Conservation (phyloP, 2,113 vertebrate species). For the Vanacampus margaritifer region DNA sequence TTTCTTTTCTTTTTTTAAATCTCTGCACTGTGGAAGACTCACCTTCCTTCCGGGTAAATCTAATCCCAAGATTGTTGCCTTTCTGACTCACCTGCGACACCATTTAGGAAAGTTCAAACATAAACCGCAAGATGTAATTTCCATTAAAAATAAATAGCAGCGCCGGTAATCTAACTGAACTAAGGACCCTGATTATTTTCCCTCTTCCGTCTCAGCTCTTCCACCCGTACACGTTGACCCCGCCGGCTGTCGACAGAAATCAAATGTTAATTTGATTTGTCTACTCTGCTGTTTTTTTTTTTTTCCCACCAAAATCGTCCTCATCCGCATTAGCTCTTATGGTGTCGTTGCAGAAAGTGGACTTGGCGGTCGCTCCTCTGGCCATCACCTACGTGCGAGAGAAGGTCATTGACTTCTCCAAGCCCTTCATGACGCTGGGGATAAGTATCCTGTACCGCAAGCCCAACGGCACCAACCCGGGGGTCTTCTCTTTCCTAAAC, state of each 20-base stretch:
- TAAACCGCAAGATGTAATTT: conserved; percentile 39
- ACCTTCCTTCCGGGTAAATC: conserved; percentile 32
- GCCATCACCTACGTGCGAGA: conserved; percentile 96
- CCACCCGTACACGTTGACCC: conserved; percentile 29
- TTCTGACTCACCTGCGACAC: conserved; percentile 38
- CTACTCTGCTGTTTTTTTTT: conserved; percentile 54
- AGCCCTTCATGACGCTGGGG: conserved; percentile 94
- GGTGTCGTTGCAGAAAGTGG: conserved; percentile 85
- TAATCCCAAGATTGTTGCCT: conserved; percentile 35
- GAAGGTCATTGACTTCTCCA: conserved; percentile 99
- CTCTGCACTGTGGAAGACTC: conserved; percentile 12
- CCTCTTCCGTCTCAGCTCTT: conserved; percentile 16
- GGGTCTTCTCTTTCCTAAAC: conserved; percentile 99
- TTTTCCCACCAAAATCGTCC: conserved; percentile 11
- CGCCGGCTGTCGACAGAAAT: conserved; percentile 40
- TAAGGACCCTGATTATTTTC: conserved; percentile 32
- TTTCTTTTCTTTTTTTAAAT: not conserved
- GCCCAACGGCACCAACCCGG: conserved; percentile 91
- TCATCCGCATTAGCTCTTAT: conserved; percentile 12
- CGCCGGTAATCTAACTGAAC: conserved; percentile 36
- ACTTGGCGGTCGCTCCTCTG: conserved; percentile 94
- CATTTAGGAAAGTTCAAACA: conserved; percentile 27
- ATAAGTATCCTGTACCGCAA: conserved; percentile 98
- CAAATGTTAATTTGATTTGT: conserved; percentile 57
- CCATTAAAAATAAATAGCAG: conserved; percentile 17